Evolutionary conservation across 2,113 vertebrate genomes (phyloP).

Genomic region (Sapayoa aenigma): DNA sequence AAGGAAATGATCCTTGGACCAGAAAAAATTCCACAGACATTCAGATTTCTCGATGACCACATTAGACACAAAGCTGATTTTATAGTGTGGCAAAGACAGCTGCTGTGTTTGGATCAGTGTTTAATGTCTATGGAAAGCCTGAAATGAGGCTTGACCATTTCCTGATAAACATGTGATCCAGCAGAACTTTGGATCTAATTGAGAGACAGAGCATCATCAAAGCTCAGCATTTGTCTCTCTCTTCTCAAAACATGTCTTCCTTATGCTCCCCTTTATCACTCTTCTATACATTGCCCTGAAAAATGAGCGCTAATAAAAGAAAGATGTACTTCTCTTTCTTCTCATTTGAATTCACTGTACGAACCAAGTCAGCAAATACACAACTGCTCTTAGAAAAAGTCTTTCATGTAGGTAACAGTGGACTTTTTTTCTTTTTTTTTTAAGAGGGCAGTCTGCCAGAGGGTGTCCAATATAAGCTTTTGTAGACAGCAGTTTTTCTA

Average conservation of each 20-base stretch:
- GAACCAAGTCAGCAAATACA: not conserved
- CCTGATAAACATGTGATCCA: fast-evolving
- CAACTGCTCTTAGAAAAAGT: not conserved
- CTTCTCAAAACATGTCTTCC: not conserved
- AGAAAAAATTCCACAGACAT: not conserved
- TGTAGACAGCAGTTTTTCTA: conserved; percentile 53
- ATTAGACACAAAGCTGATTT: not conserved
- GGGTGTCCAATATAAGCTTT: conserved; percentile 47
- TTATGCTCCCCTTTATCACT: not conserved
- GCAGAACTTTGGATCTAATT: not conserved
- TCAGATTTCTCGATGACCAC: not conserved
- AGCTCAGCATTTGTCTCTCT: not conserved
- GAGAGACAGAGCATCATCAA: not conserved
- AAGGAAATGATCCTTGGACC: not conserved
- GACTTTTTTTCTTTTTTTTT: not conserved
- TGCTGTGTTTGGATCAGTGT: not conserved
- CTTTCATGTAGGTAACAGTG: conserved; percentile 39
- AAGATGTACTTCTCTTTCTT: not conserved
- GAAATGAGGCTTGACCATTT: not conserved
- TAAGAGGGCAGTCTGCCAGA: conserved; percentile 54
- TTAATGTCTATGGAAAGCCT: not conserved
- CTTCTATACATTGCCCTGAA: not conserved
- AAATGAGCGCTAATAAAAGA: not conserved
- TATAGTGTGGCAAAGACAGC: not conserved
- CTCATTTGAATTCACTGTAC: not conserved